These are phyloP conservation scores for Asarcornis scutulata DNA, from an alignment of 2,113 vertebrate species.

Conservation along the genomic window DNA sequence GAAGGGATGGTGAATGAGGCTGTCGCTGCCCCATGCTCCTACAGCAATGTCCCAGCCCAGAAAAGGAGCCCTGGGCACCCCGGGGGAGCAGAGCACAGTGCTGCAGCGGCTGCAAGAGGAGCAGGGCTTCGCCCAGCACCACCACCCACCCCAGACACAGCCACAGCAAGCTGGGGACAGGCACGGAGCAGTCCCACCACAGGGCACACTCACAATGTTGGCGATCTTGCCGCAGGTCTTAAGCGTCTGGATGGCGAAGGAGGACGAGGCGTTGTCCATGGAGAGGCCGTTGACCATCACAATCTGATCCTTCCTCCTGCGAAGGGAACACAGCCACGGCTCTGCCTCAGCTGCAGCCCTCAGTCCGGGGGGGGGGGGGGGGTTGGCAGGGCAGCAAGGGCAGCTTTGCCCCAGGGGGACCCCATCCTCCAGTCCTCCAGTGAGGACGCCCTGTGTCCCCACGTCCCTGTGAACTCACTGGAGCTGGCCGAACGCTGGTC, in stretches of 20 bases:
- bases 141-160: not conserved
- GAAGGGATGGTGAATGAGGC: not conserved
- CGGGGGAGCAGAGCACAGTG: not conserved
- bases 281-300: conserved; percentile 95
- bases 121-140: not conserved
- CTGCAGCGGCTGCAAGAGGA: not conserved
- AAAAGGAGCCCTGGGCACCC: accelerated
- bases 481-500: conserved; percentile 88
- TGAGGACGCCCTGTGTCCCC: accelerated
- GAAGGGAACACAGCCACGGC: not conserved
- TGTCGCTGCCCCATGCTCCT: not conserved
- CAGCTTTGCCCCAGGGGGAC: not conserved
- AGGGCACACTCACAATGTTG: conserved; percentile 85
- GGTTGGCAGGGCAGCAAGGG: accelerated
- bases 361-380: accelerated
- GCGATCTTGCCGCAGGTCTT: conserved; percentile 85
- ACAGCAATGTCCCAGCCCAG: not conserved
- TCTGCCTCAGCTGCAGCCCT: not conserved
- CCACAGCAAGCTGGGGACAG: not conserved
- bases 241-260: conserved; percentile 89
- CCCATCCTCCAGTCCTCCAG: not conserved
- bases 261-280: conserved; percentile 87
- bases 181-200: accelerated
- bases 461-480: conserved; percentile 78
- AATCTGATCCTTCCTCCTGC: conserved; percentile 88